Evolutionary conservation across 2,888 invertebrate species (phyloP).

Genomic region (Eupithecia exiguata): DNA sequence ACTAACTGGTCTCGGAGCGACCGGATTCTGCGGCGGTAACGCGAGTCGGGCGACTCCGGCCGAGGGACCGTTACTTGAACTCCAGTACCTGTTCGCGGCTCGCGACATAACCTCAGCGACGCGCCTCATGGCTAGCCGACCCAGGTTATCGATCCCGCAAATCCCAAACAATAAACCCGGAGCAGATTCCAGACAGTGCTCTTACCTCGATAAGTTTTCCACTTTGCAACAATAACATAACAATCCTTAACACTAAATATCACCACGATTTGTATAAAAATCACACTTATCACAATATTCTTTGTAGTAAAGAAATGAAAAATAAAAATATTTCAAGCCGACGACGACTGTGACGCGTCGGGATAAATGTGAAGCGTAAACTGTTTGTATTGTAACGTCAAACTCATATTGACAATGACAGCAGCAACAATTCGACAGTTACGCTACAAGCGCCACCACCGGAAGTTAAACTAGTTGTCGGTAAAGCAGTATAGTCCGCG

Average conservation of each 20-base stretch:
- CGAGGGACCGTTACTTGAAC: conserved; percentile 82
- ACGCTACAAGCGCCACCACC: conserved; percentile 16
- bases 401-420: conserved; percentile 26
- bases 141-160: conserved; percentile 82
- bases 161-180: conserved; percentile 78
- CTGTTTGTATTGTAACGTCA: conserved; percentile 10
- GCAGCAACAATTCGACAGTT: conserved; percentile 14
- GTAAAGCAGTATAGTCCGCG: conserved; percentile 18
- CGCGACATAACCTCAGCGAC: conserved; percentile 82
- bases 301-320: conserved; percentile 76
- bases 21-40: conserved; percentile 79
- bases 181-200: conserved; percentile 53
- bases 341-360: conserved; percentile 78
- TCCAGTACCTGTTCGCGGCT: conserved; percentile 75
- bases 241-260: conserved; percentile 82
- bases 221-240: conserved; percentile 78
- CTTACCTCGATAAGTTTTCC: conserved; percentile 80
- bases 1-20: conserved; percentile 76
- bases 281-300: conserved; percentile 82
- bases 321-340: conserved; percentile 72
- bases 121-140: conserved; percentile 82
- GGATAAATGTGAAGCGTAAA: conserved; percentile 34
- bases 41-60: conserved; percentile 69
- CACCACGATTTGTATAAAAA: conserved; percentile 81
- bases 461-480: conserved; percentile 3